phyloP scores from a whole-genome alignment of 1,140 invertebrate genomes.

The Sycophila sp. region DNA sequence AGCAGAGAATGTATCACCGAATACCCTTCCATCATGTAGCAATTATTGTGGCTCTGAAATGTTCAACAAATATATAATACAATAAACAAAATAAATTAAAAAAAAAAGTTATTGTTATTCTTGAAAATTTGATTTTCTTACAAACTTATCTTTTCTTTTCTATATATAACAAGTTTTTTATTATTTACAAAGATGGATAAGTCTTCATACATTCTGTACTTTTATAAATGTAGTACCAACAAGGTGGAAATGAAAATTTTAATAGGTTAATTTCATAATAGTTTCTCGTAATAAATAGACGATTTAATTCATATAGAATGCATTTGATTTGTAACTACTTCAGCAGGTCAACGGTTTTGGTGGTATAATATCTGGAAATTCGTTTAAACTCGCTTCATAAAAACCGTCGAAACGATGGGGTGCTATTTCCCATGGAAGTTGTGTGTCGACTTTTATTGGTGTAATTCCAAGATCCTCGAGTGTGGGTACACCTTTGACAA shows the following conservation, averaged over 20 bases:
- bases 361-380: slow-evolving; percentile 69
- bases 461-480: slow-evolving; percentile 88
- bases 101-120: slow-evolving; percentile 9
- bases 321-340: background rate
- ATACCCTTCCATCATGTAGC: slow-evolving; percentile 22
- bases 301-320: background rate
- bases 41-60: slow-evolving; percentile 33
- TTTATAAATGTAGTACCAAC: background rate
- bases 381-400: slow-evolving; percentile 80
- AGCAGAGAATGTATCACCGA: slow-evolving; percentile 37
- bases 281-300: background rate
- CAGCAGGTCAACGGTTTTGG: slow-evolving; percentile 17
- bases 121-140: background rate
- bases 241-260: slow-evolving; percentile 3
- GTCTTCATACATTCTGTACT: background rate
- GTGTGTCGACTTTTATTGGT: slow-evolving; percentile 79
- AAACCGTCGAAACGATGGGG: slow-evolving; percentile 73
- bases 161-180: slow-evolving; percentile 27
- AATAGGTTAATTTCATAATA: background rate
- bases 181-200: slow-evolving; percentile 30
- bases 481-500: slow-evolving; percentile 75
- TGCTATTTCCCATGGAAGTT: slow-evolving; percentile 81
- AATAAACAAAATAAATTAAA: slow-evolving; percentile 13
- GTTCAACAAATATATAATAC: slow-evolving; percentile 14
- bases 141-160: background rate